These are phyloP conservation scores for Cheilosia impressa DNA, from an alignment of 2,888 invertebrate genomes.

Conservation along the genomic window DNA sequence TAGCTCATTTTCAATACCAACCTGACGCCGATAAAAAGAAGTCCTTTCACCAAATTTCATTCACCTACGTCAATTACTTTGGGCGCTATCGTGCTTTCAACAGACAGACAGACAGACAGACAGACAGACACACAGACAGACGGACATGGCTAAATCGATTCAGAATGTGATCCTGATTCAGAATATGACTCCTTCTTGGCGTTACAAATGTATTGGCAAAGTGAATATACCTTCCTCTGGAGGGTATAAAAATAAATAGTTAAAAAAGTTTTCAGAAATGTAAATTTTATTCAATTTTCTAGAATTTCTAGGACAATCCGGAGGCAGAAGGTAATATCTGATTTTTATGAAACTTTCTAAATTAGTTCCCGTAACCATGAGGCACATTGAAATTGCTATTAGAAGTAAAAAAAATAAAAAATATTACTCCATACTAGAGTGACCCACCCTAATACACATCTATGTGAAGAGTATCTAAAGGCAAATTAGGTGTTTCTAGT, in stretches of 20 bases:
- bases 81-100: too few relatives aligned
- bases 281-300: not conserved
- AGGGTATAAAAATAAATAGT: not conserved
- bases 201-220: too few relatives aligned
- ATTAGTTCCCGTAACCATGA: not conserved
- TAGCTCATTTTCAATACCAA: too few relatives aligned
- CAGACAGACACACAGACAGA: too few relatives aligned
- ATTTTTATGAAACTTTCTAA: slow-evolving; percentile 1
- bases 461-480: slow-evolving; percentile 70
- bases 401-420: not conserved
- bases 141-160: too few relatives aligned
- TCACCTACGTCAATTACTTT: too few relatives aligned
- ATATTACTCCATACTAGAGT: not conserved
- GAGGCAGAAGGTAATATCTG: not conserved
- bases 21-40: too few relatives aligned
- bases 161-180: too few relatives aligned
- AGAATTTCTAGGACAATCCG: not conserved
- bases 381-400: not conserved
- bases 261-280: not conserved
- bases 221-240: too few relatives aligned
- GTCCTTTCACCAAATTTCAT: too few relatives aligned
- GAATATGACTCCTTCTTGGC: too few relatives aligned
- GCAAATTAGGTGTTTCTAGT: slow-evolving; percentile 55
- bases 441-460: slow-evolving; percentile 44
- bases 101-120: too few relatives aligned